Base-by-base conservation (phyloP, 2,888 invertebrate genomes). In the Cephus pygmeus region DNA sequence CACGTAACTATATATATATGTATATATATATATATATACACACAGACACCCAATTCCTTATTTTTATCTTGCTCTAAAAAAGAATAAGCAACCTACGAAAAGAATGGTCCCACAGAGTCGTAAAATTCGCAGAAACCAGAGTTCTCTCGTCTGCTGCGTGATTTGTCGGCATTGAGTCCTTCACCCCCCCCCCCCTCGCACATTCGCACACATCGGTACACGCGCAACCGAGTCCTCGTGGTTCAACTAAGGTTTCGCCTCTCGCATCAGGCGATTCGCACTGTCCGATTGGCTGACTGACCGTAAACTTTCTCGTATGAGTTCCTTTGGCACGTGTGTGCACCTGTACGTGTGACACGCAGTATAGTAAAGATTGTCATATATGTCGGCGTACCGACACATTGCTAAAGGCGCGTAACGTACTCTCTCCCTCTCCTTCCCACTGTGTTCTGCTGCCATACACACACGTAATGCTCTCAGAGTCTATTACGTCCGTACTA, bases 401-500 rank as follows among this genome's bases (percentile, higher is more conserved):
- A 23, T 9, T 0, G 56, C 9, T 9, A 23, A 23, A 2, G 9
- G 2, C 23, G 56, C 56, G 6, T 56, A 23, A 23, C 56, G 56
- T 56, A 56, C 56, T 56, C 23, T 56, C 23, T 40, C 23, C 2
- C 40, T 23, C 56, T 56, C 23, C 2, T 6, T 23, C 56, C 15
- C 23, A 23, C 23, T 6, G 1, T 56, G 23, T 9, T 15, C 23
- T 56, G 56, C 23, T 23, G 56, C 56, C 56, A 56, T 56, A 23
- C 56, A 56, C 56, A 56, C 56, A 56, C 56, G 56, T 56, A 56
- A 56, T 23, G 23, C 15, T 56, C 56, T 9, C 2, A 23, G 23
- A 56, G 56, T 56, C 56, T 56, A 56, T 23, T 56, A 56, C 56
- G 56, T 56, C 85, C 31, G 71, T 31, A 23, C 71, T 31, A 71